Base-by-base conservation (phyloP, 2,888 invertebrate species). In the Rugalucina vietnamica region DNA sequence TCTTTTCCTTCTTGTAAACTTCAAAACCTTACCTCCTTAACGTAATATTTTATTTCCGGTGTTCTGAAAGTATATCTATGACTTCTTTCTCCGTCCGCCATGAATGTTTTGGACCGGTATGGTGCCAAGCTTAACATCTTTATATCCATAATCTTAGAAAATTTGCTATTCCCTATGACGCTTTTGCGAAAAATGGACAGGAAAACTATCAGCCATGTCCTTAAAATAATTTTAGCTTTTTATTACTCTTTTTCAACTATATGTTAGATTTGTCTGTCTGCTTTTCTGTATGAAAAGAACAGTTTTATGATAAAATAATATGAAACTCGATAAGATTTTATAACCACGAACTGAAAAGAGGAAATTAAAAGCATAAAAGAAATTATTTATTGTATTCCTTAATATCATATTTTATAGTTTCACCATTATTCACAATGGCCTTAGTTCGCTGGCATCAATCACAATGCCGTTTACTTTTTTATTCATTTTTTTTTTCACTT, bases 21-120 rank as follows among this genome's bases (percentile, higher is more conserved):
- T 43, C 43, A 18, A 12, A 12, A 8, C 18, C 65, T 65, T 34
- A 65, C 65, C 65, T 65, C 65, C 34, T 65, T 65, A 2, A 65
- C 65, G 21, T 65, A 65, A 18, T 65, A 65, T 34, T 65, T 65
- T 12, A 65, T 65, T 34, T 32, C 65, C 32, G 65, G 65, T 10
- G 24, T 65, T 34, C 34, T 65, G 21, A 65, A 65, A 65, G 32
- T 24, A 65, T 65, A 34, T 8, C 29, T 24, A 60, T 65, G 32
- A 57, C n/a, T 57, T 18, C 65, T 10, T 32, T 65, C 65, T 34
- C 65, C 65, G 65, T 65, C 65, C 18, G 65, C 65, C 65, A 65
- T 65, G 34, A 18, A 65, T 65, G 65, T 65, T 65, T 65, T 65
- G 1, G 65, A 65, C 18, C 65, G 65, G 34, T 34, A 65, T 21